phyloP scores from a whole-genome alignment of 2,888 invertebrate genomes.

The Cephus nigrinus region DNA sequence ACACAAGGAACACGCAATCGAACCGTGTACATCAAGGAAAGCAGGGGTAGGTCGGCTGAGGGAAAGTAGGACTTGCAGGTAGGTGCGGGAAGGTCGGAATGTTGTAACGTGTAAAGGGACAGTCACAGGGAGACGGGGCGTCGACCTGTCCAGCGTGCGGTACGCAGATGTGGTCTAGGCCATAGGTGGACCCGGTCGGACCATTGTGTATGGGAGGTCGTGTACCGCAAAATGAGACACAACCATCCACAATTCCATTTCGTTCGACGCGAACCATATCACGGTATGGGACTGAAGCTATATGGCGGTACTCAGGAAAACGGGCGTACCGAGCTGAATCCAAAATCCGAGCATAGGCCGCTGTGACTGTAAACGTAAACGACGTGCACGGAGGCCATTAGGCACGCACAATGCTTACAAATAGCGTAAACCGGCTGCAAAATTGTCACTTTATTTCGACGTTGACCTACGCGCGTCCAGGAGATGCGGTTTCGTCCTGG shows the following conservation, averaged over 20 bases:
- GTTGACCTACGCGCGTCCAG: slow-evolving; percentile 30
- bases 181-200: neutral
- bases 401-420: slow-evolving; percentile 42
- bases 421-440: slow-evolving; percentile 45
- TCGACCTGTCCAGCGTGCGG: slow-evolving; percentile 22
- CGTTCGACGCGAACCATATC: slow-evolving; percentile 39
- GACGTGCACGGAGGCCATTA: slow-evolving; percentile 47
- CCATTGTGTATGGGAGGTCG: slow-evolving; percentile 12
- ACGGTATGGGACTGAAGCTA: neutral
- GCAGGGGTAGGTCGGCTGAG: neutral
- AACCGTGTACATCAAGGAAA: neutral
- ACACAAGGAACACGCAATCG: neutral
- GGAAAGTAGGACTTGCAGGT: neutral
- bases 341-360: slow-evolving; percentile 7
- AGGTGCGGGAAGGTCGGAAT: neutral
- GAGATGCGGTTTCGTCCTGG: neutral
- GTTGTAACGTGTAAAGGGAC: neutral
- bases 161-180: slow-evolving; percentile 16
- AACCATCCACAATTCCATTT: slow-evolving; percentile 30
- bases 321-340: neutral
- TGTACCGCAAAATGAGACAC: slow-evolving; percentile 41
- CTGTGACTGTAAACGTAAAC: slow-evolving; percentile 41
- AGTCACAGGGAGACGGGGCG: neutral
- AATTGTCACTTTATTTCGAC: slow-evolving; percentile 50
- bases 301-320: neutral